Evolutionary conservation across 2,113 vertebrate genomes (phyloP).

Genomic region (Strix aluco): DNA sequence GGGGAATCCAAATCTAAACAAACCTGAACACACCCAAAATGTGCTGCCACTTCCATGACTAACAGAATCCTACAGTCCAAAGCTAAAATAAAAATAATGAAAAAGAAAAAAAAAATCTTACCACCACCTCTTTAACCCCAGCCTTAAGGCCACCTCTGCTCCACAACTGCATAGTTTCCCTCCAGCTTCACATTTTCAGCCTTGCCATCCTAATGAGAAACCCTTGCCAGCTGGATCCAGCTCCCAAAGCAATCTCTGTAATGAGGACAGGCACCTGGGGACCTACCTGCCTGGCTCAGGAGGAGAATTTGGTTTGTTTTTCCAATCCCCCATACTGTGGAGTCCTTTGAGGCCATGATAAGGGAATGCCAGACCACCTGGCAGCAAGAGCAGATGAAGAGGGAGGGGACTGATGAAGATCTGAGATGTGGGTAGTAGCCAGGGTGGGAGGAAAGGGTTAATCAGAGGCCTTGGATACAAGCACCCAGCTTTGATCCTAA

Average conservation of each 20-base stretch:
- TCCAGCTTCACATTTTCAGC: constrained; percentile 28
- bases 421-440: not conserved
- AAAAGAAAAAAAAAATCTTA: not conserved
- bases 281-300: constrained; percentile 42
- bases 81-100: not conserved
- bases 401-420: not conserved
- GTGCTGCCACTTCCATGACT: not conserved
- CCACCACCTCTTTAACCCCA: not conserved
- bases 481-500: not conserved
- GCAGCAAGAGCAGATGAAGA: constrained; percentile 13
- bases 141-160: not conserved
- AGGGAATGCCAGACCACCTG: constrained; percentile 34
- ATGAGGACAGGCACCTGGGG: constrained; percentile 54
- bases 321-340: not conserved
- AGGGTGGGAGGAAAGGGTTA: not conserved
- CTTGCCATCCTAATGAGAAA: constrained; percentile 29
- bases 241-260: constrained; percentile 28
- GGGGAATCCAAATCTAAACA: not conserved
- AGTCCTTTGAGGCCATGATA: constrained; percentile 15
- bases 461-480: not conserved
- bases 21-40: not conserved
- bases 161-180: not conserved
- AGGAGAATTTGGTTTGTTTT: constrained; percentile 14
- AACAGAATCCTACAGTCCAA: not conserved
- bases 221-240: constrained; percentile 38